Percentiles rank a stretch among this genome's conserved stretches.
Conservation (phyloP, 2,797 vertebrate genomes). For the Myotis vivesi region DNA sequence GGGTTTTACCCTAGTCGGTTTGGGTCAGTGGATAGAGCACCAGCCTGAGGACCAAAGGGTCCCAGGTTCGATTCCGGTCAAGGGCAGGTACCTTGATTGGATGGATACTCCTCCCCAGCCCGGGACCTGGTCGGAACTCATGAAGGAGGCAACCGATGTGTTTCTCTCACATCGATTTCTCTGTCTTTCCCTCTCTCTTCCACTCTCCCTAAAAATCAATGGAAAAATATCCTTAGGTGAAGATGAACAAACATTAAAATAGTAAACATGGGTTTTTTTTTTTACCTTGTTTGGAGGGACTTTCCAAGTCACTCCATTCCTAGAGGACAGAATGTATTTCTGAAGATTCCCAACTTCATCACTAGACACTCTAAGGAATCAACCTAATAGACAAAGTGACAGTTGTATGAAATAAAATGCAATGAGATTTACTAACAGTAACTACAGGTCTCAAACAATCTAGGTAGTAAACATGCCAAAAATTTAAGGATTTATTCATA, state of each 20-base stretch:
- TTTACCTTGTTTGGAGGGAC: not conserved
- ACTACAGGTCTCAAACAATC: not conserved
- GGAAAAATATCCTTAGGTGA: no score
- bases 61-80: no score
- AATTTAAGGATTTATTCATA: not conserved
- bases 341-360: not conserved
- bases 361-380: not conserved
- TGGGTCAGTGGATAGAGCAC: no score
- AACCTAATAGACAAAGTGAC: not conserved
- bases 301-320: not conserved
- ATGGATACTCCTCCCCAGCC: no score
- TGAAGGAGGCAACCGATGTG: no score
- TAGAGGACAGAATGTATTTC: not conserved
- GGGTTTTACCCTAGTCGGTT: not conserved
- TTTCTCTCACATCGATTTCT: no score
- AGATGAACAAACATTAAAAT: no score
- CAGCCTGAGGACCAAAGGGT: no score
- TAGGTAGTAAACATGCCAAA: not conserved
- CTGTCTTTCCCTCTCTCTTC: no score
- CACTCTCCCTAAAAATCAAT: no score
- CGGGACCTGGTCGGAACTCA: no score
- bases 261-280: not conserved
- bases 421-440: not conserved
- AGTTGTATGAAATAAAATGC: not conserved
- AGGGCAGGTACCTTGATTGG: no score